phyloP scores from a whole-genome alignment of 2,797 vertebrate genomes.

The Pseudomugil tenellus region DNA sequence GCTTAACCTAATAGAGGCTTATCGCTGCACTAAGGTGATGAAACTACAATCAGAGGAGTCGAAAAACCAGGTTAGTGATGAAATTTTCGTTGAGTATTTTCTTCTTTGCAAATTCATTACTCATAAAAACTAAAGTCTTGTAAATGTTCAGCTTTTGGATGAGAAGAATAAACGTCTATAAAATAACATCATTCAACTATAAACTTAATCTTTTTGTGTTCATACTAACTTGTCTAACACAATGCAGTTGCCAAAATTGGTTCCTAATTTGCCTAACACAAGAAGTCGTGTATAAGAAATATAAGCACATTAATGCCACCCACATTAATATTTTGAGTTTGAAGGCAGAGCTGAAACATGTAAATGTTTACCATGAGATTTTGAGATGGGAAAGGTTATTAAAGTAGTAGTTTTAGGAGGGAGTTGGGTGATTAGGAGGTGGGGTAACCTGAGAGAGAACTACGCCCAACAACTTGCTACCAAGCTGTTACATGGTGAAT shows the following conservation, averaged over 20 bases:
- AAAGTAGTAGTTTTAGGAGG: conserved; percentile 10
- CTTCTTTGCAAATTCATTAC: not conserved
- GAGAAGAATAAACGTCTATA: not conserved
- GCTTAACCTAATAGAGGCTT: conserved; percentile 38
- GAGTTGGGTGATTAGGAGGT: conserved; percentile 26
- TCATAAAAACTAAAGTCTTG: not conserved
- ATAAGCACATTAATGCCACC: not conserved
- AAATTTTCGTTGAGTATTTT: conserved; percentile 8
- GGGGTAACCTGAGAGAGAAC: conserved; percentile 72
- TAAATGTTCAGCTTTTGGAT: conserved; percentile 10
- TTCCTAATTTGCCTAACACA: conserved; percentile 5
- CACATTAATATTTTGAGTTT: not conserved
- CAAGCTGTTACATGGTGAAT: conserved; percentile 78
- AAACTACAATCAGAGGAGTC: conserved; percentile 16
- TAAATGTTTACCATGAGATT: not conserved
- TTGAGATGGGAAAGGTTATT: not conserved
- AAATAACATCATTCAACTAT: conserved; percentile 6
- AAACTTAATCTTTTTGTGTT: not conserved
- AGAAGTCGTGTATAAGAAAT: not conserved
- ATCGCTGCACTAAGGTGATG: conserved; percentile 10
- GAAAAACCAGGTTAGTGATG: conserved; percentile 49
- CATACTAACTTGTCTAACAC: conserved; percentile 6
- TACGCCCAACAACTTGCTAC: conserved; percentile 50
- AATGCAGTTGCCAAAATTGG: too few species aligned
- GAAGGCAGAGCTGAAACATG: not conserved